phyloP scores from a whole-genome alignment of 2,888 invertebrate species.

The Euclidia mi region DNA sequence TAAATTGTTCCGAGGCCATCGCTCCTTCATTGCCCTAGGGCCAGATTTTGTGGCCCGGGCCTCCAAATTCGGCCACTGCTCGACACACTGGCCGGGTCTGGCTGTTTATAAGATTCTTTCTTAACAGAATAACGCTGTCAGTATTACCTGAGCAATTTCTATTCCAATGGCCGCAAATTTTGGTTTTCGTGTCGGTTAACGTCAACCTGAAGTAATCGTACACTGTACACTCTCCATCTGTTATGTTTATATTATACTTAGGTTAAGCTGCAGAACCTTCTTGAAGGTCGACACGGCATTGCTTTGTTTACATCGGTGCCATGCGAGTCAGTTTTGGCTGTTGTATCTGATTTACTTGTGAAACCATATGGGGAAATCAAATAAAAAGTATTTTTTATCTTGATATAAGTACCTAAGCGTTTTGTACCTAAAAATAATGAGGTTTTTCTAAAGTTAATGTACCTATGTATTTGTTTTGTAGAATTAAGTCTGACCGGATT shows the following conservation, averaged over 20 bases:
- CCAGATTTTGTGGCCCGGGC: too few relatives aligned
- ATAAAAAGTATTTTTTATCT: conserved; percentile 71
- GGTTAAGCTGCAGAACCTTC: conserved; percentile 73
- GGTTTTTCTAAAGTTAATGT: not conserved
- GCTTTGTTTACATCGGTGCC: conserved; percentile 78
- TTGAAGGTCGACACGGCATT: conserved; percentile 80
- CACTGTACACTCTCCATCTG: conserved; percentile 61
- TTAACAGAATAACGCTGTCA: too few relatives aligned
- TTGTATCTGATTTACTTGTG: conserved; percentile 22
- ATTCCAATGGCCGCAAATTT: too few relatives aligned
- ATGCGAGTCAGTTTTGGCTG: conserved; percentile 40
- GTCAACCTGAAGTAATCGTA: not conserved
- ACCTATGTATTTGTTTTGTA: conserved; percentile 45
- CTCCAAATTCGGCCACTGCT: too few relatives aligned
- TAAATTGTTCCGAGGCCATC: too few relatives aligned
- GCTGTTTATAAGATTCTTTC: too few relatives aligned
- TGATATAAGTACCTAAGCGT: too few relatives aligned
- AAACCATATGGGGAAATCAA: conserved; percentile 76
- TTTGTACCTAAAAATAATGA: conserved; percentile 11
- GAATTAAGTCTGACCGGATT: conserved; percentile 78
- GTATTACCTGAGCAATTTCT: too few relatives aligned
- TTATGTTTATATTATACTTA: conserved; percentile 55
- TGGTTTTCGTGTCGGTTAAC: too few relatives aligned
- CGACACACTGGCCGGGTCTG: too few relatives aligned
- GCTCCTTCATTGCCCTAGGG: too few relatives aligned